Percentiles rank a stretch among this genome's conserved stretches.
Evolutionary conservation across 92 coral and sea anemone genomes (phyloP).

Genomic region (Plumapathes pennacea): DNA sequence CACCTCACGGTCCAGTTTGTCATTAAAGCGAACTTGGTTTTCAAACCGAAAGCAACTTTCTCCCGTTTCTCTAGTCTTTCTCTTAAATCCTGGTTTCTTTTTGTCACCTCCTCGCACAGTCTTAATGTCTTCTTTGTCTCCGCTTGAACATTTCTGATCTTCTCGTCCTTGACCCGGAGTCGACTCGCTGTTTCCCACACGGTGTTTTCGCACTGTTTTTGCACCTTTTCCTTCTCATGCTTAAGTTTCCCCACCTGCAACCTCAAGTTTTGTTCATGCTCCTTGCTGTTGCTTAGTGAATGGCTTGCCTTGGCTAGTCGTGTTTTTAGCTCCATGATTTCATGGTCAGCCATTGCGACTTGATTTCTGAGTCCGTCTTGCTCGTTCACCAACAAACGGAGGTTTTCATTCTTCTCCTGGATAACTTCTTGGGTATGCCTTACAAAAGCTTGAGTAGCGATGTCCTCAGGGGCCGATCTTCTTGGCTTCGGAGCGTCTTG

Average conservation of each 20-base stretch:
- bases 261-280: slow-evolving; percentile 15
- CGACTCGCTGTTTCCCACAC: slow-evolving; percentile 24
- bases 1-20: slow-evolving; percentile 22
- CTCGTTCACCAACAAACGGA: slow-evolving; percentile 14
- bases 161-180: slow-evolving; percentile 8
- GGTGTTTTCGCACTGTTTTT: slow-evolving; percentile 26
- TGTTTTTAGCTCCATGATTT: slow-evolving; percentile 23
- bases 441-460: too few relatives aligned
- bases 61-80: slow-evolving; percentile 28
- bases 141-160: slow-evolving; percentile 11
- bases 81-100: slow-evolving; percentile 23
- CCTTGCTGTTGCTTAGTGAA: slow-evolving; percentile 11
- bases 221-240: slow-evolving; percentile 28
- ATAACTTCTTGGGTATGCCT: too few relatives aligned
- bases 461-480: too few relatives aligned
- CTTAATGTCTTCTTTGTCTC: slow-evolving; percentile 16
- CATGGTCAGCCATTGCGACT: slow-evolving; percentile 35
- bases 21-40: slow-evolving; percentile 23
- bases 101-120: slow-evolving; percentile 11
- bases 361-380: slow-evolving; percentile 33
- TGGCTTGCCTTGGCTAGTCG: slow-evolving; percentile 30
- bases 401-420: slow-evolving; percentile 9
- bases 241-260: slow-evolving; percentile 36
- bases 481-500: too few relatives aligned
- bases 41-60: slow-evolving; percentile 15